phyloP scores from a whole-genome alignment of 2,888 invertebrate genomes.

The Papilio gigon region DNA sequence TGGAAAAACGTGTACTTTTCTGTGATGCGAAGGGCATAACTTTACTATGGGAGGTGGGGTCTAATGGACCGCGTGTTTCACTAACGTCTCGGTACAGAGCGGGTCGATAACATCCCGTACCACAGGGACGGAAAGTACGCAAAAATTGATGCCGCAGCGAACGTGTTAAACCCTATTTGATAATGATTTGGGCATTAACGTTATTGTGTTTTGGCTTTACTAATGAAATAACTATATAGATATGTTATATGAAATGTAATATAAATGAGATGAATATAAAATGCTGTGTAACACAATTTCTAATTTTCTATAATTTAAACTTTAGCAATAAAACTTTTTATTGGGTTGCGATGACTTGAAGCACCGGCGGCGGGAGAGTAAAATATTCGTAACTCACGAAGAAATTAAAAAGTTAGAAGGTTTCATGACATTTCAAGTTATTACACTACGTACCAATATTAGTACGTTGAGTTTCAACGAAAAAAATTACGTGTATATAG shows the following conservation, averaged over 20 bases:
- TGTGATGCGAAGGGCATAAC: no score
- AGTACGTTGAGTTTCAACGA: background rate
- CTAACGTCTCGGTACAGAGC: no score
- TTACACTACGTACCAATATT: background rate
- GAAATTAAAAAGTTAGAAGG: slow-evolving; percentile 28
- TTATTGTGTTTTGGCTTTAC: no score
- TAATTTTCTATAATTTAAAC: slow-evolving; percentile 20
- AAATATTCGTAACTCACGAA: slow-evolving; percentile 26
- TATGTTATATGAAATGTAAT: background rate
- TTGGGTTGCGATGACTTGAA: slow-evolving; percentile 36
- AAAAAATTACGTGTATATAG: no score
- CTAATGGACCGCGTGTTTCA: no score
- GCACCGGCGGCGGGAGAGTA: slow-evolving; percentile 19
- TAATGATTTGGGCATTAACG: no score
- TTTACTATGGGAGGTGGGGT: no score
- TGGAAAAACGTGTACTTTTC: no score
- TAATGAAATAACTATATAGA: background rate
- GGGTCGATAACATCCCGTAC: no score
- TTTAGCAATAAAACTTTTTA: slow-evolving; percentile 39
- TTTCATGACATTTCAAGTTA: slow-evolving; percentile 16
- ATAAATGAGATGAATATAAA: slow-evolving; percentile 9
- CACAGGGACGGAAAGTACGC: no score
- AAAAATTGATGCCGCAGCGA: no score
- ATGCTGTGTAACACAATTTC: slow-evolving; percentile 19
- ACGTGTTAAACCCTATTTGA: no score